Conservation (phyloP, 1,140 invertebrate species). For the Drosophila bifasciata region DNA sequence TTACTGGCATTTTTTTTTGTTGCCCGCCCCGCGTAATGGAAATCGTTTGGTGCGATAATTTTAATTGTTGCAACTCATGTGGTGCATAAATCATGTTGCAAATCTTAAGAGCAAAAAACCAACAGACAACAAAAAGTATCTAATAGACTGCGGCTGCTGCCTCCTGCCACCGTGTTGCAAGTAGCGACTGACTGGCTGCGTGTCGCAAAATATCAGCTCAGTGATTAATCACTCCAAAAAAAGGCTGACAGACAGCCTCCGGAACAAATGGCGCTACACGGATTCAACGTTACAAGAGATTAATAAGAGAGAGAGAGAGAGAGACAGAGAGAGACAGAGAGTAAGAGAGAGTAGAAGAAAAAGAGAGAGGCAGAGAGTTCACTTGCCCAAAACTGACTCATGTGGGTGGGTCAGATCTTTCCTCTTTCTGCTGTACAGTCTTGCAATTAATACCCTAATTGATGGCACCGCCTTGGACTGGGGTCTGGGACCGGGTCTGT, state of each 20-base stretch:
- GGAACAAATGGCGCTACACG: constrained; percentile 74
- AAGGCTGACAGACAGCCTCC: constrained; percentile 57
- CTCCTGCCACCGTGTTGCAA: too few relatives aligned
- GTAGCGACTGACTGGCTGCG: constrained; percentile 54
- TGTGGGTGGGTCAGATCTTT: too few relatives aligned
- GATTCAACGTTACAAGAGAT: constrained; percentile 57
- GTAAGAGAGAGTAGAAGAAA: constrained; percentile 5
- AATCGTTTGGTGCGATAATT: constrained; percentile 63
- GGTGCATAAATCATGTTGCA: constrained; percentile 66
- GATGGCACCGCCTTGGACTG: constrained; percentile 62
- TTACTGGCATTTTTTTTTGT: constrained; percentile 56
- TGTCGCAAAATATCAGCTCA: constrained; percentile 68
- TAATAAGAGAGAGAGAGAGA: constrained; percentile 19
- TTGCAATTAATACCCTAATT: constrained; percentile 69
- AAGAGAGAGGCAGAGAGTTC: background rate
- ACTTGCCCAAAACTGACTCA: background rate
- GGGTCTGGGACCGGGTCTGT: too few relatives aligned
- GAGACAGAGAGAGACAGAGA: background rate
- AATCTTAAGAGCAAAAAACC: constrained; percentile 64
- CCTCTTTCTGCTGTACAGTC: constrained; percentile 16
- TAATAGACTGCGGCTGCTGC: too few relatives aligned
- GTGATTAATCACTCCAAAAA: constrained; percentile 79
- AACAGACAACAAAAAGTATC: constrained; percentile 74
- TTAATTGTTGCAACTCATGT: constrained; percentile 67
- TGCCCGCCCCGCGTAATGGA: constrained; percentile 4